These are phyloP conservation scores for Mastigias papua DNA, from an alignment of 30 jellyfish, hydroid and myxozoan genomes.

Conservation along the genomic window DNA sequence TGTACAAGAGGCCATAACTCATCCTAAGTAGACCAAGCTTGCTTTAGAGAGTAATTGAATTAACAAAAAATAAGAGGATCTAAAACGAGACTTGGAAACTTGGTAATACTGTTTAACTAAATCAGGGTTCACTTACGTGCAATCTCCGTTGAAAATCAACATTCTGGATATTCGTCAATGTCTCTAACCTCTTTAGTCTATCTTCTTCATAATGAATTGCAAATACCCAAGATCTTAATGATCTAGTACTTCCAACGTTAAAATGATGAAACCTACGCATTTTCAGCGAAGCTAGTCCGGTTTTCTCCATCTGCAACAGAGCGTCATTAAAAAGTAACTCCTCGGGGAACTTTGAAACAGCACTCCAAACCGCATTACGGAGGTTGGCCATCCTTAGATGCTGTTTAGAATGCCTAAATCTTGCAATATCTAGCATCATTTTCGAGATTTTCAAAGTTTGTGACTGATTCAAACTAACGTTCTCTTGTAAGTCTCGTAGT, in stretches of 20 bases:
- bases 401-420: not conserved
- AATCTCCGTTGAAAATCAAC: not conserved
- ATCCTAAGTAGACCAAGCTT: no score
- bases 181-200: slow-evolving; percentile 26
- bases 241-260: not conserved
- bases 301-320: slow-evolving; percentile 21
- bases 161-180: not conserved
- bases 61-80: no score
- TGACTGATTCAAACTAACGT: not conserved
- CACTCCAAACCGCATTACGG: slow-evolving; percentile 42
- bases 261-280: slow-evolving; percentile 48
- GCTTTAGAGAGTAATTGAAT: no score
- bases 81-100: not conserved
- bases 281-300: slow-evolving; percentile 59
- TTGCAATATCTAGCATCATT: slow-evolving; percentile 5
- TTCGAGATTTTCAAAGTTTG: slow-evolving; percentile 17
- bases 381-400: slow-evolving; percentile 4
- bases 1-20: no score
- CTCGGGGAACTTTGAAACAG: slow-evolving; percentile 58
- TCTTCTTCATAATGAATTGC: slow-evolving; percentile 66
- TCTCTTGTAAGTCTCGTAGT: slow-evolving; percentile 9
- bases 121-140: not conserved
- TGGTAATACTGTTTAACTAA: not conserved
- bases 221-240: slow-evolving; percentile 37
- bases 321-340: slow-evolving; percentile 16